Evolutionary conservation across 2,888 invertebrate genomes (phyloP).

Genomic region (Stenoptilia bipunctidactyla): DNA sequence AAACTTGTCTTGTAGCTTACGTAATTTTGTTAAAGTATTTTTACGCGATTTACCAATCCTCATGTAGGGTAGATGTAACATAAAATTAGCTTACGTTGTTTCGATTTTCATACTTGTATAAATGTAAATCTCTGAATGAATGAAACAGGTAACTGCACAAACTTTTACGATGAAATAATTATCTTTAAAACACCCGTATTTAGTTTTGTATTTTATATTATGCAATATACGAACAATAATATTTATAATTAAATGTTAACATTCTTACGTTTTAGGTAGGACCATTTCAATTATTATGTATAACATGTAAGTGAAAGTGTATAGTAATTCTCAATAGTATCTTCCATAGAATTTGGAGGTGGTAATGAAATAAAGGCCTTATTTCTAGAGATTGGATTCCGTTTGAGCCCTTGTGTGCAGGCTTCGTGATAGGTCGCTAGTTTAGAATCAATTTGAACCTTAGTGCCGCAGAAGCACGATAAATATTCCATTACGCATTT

Average conservation of each 20-base stretch:
- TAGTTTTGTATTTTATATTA: slow-evolving; percentile 32
- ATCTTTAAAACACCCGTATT: slow-evolving; percentile 31
- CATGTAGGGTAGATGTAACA: slow-evolving; percentile 51
- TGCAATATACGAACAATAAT: slow-evolving; percentile 55
- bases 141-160: slow-evolving; percentile 58
- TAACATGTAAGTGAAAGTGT: slow-evolving; percentile 55
- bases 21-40: slow-evolving; percentile 43
- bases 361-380: slow-evolving; percentile 46
- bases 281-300: slow-evolving; percentile 56
- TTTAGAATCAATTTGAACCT: slow-evolving; percentile 25
- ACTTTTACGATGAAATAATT: slow-evolving; percentile 44
- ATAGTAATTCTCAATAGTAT: slow-evolving; percentile 56
- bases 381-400: slow-evolving; percentile 34
- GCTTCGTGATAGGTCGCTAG: slow-evolving; percentile 45
- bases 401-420: slow-evolving; percentile 11
- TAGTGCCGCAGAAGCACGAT: background rate
- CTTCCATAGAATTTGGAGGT: slow-evolving; percentile 39
- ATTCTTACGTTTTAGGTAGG: slow-evolving; percentile 52
- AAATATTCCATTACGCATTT: background rate
- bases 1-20: slow-evolving; percentile 40
- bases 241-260: slow-evolving; percentile 2
- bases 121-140: slow-evolving; percentile 48
- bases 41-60: slow-evolving; percentile 44
- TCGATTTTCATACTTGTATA: slow-evolving; percentile 46
- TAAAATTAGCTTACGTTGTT: slow-evolving; percentile 48